Percentiles rank a stretch among this genome's conserved stretches.
Conservation (phyloP, 2,113 vertebrate genomes). For the Entomyzon cyanotis region DNA sequence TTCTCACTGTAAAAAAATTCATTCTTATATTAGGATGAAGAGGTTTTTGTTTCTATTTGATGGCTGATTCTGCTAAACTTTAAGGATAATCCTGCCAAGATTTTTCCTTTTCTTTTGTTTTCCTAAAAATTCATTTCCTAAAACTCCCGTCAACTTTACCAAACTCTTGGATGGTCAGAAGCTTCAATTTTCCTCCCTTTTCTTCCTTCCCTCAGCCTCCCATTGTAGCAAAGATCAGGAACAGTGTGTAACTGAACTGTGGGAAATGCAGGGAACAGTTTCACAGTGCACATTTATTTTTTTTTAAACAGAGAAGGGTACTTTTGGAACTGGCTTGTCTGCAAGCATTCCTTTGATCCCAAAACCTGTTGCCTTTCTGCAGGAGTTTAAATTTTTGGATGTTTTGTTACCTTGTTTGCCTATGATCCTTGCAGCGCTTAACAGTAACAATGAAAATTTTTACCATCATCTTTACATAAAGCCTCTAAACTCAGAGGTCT, state of each 20-base stretch:
- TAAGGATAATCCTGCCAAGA: background rate
- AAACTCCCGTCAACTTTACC: background rate
- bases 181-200: background rate
- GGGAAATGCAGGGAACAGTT: background rate
- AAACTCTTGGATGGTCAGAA: background rate
- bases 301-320: accelerated
- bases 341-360: background rate
- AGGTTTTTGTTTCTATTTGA: background rate
- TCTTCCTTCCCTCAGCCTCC: background rate
- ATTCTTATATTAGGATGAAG: background rate
- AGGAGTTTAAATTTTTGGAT: background rate
- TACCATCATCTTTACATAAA: background rate
- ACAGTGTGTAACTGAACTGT: background rate
- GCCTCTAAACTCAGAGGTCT: background rate
- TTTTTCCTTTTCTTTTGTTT: background rate
- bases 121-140: background rate
- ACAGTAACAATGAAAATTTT: background rate
- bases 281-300: background rate
- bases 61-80: background rate
- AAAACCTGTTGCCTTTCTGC: background rate
- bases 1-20: background rate
- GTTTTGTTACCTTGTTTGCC: background rate
- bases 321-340: background rate
- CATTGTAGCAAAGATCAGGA: background rate
- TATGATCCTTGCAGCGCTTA: background rate